phyloP scores from a whole-genome alignment of 2,113 vertebrate genomes.

The Syngnathus floridae region DNA sequence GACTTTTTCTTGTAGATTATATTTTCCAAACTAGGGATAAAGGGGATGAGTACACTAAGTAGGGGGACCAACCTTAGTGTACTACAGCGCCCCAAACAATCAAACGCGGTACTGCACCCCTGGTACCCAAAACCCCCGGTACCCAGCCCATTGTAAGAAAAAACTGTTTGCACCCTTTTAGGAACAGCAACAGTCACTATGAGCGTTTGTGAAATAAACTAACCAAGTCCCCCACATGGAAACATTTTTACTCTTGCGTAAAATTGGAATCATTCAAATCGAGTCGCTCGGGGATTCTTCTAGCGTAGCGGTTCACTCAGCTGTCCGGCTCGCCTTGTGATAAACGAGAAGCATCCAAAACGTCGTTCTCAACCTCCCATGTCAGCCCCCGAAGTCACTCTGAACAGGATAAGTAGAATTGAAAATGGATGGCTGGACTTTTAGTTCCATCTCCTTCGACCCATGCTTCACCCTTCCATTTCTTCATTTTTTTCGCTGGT shows the following conservation, averaged over 20 bases:
- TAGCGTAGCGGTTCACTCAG: background rate
- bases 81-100: too few relatives aligned
- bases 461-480: background rate
- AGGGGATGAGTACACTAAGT: too few relatives aligned
- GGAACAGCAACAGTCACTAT: too few relatives aligned
- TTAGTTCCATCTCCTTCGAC: background rate
- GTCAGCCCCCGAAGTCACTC: background rate
- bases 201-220: background rate
- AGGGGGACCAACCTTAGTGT: too few relatives aligned
- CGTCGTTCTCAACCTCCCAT: background rate
- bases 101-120: too few relatives aligned
- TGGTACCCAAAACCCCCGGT: too few relatives aligned
- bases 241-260: background rate
- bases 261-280: background rate
- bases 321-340: background rate
- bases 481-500: background rate
- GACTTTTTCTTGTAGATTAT: too few relatives aligned
- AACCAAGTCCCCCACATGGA: background rate
- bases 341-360: background rate
- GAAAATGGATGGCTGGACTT: background rate
- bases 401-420: background rate
- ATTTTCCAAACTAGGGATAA: too few relatives aligned
- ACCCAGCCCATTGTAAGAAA: too few relatives aligned
- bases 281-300: background rate
- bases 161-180: too few relatives aligned